Conservation (phyloP, 1,140 invertebrate species). For the Sitodiplosis mosellana region DNA sequence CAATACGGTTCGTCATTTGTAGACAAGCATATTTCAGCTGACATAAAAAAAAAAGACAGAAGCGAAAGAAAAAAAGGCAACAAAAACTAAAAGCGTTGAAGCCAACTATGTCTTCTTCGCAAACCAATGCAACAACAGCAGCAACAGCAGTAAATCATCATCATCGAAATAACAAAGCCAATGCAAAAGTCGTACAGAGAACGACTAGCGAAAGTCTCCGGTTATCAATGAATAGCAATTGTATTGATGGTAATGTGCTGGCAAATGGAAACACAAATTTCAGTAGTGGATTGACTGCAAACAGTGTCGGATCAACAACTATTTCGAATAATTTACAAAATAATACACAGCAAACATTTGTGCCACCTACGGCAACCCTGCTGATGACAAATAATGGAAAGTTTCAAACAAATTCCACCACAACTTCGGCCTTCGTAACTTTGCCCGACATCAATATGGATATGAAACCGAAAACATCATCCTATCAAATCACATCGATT, state of each 20-base stretch:
- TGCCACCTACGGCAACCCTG: conserved; percentile 4
- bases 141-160: not conserved
- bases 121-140: not conserved
- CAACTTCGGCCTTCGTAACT: conserved; percentile 6
- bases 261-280: conserved; percentile 2
- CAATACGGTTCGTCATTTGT: no score
- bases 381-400: conserved; percentile 11
- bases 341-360: conserved; percentile 6
- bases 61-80: no score
- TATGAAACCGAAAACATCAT: conserved; percentile 37
- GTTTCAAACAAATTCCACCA: conserved; percentile 10
- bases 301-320: not conserved
- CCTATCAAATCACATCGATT: conserved; percentile 84
- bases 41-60: no score
- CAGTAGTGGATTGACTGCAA: conserved; percentile 4
- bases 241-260: conserved; percentile 2
- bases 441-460: not conserved
- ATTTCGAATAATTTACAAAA: conserved; percentile 3
- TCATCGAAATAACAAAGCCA: not conserved
- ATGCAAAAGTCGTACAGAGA: conserved; percentile 42
- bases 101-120: no score
- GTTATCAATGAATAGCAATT: conserved; percentile 21
- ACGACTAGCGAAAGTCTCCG: conserved; percentile 60
- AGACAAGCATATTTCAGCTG: no score
- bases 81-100: no score